Evolutionary conservation across 37 sponge, comb jelly and placozoan species (phyloP).

Genomic region (Hexactinellida sp.): DNA sequence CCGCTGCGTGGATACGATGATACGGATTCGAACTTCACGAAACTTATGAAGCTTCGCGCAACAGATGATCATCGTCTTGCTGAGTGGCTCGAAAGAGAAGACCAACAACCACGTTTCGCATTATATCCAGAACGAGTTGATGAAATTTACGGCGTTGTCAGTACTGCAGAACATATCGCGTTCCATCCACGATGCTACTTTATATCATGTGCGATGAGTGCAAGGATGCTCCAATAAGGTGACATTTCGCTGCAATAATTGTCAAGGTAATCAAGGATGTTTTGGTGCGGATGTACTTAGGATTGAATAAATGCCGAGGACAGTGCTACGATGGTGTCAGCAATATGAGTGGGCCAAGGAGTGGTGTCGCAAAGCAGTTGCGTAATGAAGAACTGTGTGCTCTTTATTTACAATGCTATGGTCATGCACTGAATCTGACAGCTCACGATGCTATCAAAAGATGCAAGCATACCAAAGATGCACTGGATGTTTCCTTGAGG

Average conservation of each 20-base stretch:
- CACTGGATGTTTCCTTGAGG: slow-evolving; percentile 16
- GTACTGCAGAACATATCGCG: slow-evolving; percentile 17
- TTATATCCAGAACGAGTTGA: slow-evolving; percentile 26
- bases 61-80: slow-evolving; percentile 27
- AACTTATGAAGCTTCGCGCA: slow-evolving; percentile 27
- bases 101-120: slow-evolving; percentile 26
- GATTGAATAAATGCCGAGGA: slow-evolving; percentile 12
- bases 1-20: slow-evolving; percentile 37
- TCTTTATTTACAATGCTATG: slow-evolving; percentile 26
- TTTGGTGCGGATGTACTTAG: slow-evolving; percentile 19
- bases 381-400: slow-evolving; percentile 20
- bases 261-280: slow-evolving; percentile 17
- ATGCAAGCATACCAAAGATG: slow-evolving; percentile 22
- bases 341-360: slow-evolving; percentile 21
- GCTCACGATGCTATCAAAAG: slow-evolving; percentile 23
- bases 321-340: slow-evolving; percentile 35
- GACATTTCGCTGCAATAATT: slow-evolving; percentile 11
- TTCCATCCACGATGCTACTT: not conserved
- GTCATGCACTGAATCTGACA: slow-evolving; percentile 26
- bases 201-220: slow-evolving; percentile 34
- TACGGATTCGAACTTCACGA: slow-evolving; percentile 7
- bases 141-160: slow-evolving; percentile 26
- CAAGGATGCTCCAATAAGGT: slow-evolving; percentile 28
- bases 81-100: slow-evolving; percentile 24
- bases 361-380: slow-evolving; percentile 29